Base-by-base conservation (phyloP, 2,113 vertebrate species). In the Pelodiscus sinensis region DNA sequence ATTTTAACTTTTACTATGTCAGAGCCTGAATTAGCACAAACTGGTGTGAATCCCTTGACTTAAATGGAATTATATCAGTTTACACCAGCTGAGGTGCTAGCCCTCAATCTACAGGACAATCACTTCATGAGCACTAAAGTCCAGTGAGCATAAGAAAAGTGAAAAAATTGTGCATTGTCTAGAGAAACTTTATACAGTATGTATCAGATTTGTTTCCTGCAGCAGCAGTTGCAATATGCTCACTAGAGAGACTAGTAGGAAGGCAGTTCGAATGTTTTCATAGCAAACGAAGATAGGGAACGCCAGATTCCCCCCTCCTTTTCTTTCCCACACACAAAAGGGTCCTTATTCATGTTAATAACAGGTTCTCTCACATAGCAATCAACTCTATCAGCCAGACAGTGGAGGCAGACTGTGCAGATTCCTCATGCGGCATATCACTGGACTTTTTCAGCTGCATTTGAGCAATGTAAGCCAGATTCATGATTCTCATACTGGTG, bases 111-210 rank as follows among this genome's bases (percentile, higher is more conserved):
- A 73, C 86, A 56, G 79, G 71, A 44, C 35, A 44, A 15, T 68
- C 62, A 68, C 31, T 44, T 75, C 35, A 75, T 22, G 35, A 78
- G 62, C 60, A 51, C 1, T 2, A 60, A 1, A 1, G 7, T 52
- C 4, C 9, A 50, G 3, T 19, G 83, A 12, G 75, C 35, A n/a
- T 25, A 6, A 15, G 85, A 83, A 78, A 27, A 86, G 71, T 15
- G 5, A 62, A 54, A 44, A 0, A 0, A 1, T 54, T 50, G 1
- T 0, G 0, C 2, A 8, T 35, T 24, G 65, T 6, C 31, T 27
- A 3, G 86, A 57, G 73, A 52, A 77, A 88, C 38, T n/a, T 83
- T 92, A 4, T 82, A 82, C 27, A 16, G 35, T 9, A 13, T 57
- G 8, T 0, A 60, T 18, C 22, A 60, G 22, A 25, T 52, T 54